Percentiles rank a stretch among this genome's conserved stretches.
Conservation (phyloP, 1,140 invertebrate genomes). For the Dendrolimus kikuchii region DNA sequence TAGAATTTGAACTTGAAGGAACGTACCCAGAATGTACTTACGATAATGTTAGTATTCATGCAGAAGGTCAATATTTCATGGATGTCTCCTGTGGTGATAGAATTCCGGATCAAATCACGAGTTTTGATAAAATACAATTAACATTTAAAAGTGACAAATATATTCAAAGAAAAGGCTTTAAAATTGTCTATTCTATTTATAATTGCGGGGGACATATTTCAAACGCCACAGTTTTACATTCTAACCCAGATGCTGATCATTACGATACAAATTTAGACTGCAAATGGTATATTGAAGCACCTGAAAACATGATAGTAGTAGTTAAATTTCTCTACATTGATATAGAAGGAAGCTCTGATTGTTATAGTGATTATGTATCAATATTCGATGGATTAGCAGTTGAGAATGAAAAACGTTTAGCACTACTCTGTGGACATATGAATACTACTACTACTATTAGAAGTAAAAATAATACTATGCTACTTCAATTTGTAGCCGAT, state of each 20-base stretch:
- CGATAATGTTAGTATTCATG: slow-evolving; percentile 44
- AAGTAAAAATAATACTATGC: slow-evolving; percentile 71
- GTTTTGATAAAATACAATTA: slow-evolving; percentile 25
- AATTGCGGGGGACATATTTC: slow-evolving; percentile 71
- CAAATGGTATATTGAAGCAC: slow-evolving; percentile 85
- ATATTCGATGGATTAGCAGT: slow-evolving; percentile 74
- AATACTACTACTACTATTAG: slow-evolving; percentile 72
- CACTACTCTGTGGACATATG: slow-evolving; percentile 77
- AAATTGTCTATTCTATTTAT: slow-evolving; percentile 63
- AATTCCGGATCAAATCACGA: slow-evolving; percentile 21
- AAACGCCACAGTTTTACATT: slow-evolving; percentile 48
- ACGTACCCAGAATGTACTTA: slow-evolving; percentile 41
- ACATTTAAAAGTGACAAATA: slow-evolving; percentile 60
- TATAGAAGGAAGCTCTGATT: slow-evolving; percentile 59
- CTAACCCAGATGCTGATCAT: slow-evolving; percentile 17
- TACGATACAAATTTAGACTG: slow-evolving; percentile 77
- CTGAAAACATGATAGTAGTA: slow-evolving; percentile 76
- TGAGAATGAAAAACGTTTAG: slow-evolving; percentile 64
- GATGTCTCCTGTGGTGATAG: slow-evolving; percentile 40
- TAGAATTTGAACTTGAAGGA: slow-evolving; percentile 55
- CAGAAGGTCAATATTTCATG: slow-evolving; percentile 14
- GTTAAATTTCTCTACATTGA: slow-evolving; percentile 76
- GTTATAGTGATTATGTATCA: slow-evolving; percentile 73
- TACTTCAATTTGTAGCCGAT: slow-evolving; percentile 74
- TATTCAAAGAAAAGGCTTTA: slow-evolving; percentile 68